Base-by-base conservation (phyloP, 2,113 vertebrate genomes). In the Heliornis fulica region DNA sequence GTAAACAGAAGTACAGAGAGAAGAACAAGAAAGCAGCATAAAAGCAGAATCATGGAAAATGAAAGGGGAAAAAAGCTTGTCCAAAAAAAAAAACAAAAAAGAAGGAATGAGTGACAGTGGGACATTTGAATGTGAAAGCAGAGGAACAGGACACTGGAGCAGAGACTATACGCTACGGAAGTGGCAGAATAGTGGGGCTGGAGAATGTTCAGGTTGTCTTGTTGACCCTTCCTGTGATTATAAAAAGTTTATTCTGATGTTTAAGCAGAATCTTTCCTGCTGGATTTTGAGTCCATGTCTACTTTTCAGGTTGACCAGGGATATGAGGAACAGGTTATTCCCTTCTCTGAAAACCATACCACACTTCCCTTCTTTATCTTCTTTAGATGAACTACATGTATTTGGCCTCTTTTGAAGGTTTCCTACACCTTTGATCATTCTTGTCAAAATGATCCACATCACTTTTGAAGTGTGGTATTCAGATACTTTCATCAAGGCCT, bases 1-100 rank as follows among this genome's bases (percentile, higher is more conserved):
- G 25, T 51, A 84, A 71, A 74, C 31, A 10, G 48, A 66, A 23
- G 5, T 59, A 22, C 11, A 43, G 34, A 59, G 40, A 92, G 21
- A 61, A 90, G 72, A 53, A 3, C 54, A 80, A 48, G 54, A 66
- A 23, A 66, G 5, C 14, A 25, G 10, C 29, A 70, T 10, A 66
- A 9, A 63, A 90, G 26, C 11, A 38, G 5, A 9, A 64, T 36
- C 17, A 22, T 15, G 4, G 29, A 41, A 83, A 86, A 78, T 7
- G 6, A 6, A 45, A 69, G 1, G 13, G 20, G 5, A 1, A 3
- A 56, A 8, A 2, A 11, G 0, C 13, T 32, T 63, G 8, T 32
- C 6, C 5, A 5, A 12, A 36, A 38, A 41, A n/a, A 31, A 50
- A 40, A 21, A 28, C 41, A 41, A 34, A 48, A 43, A 23, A 2